Evolutionary conservation across 2,888 invertebrate species (phyloP), one percentile per base, ranked within the genome.

Genomic region (Aproaerema taeniolella): DNA sequence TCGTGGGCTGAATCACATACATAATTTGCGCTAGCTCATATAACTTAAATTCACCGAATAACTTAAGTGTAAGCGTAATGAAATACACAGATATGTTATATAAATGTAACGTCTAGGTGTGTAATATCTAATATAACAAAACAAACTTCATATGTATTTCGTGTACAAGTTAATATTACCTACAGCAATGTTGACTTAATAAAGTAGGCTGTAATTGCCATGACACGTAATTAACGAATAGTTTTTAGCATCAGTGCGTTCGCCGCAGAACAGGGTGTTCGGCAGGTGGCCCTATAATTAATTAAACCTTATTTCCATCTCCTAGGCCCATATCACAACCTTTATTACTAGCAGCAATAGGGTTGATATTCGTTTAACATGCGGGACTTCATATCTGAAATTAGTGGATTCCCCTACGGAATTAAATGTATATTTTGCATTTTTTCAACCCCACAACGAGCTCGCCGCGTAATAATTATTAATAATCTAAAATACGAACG

Each of bases 381-480:
- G 17, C 7, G 8, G 10, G 8, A 28, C 16, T 35, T 11, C 16
- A 35, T 35, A 35, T 35, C 8, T 35, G 28, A 35, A 25, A 24
- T 16, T 54, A 77, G 67, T 68, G 64, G 70, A 64, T 50, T 66
- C 59, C 58, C 60, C 54, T 49, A 52, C 65, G 61, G 73, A 80
- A 82, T 77, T 75, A 76, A 77, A 82, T 76, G 75, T 76, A 55
- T 79, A 70, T 73, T 80, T 82, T 79, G 76, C 73, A 82, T 82
- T 80, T 83, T 75, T 65, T 72, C 65, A 66, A 35, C 35, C 35
- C 35, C 35, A 35, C 35, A 10, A 35, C 16, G 16, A 24, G 34
- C 26, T 66, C 65, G 67, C 70, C 69, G 58, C 57, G 38, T 41
- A 38, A 43, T 41, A 34, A 43, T 43, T 43, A 43, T 34, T 35